Conservation (phyloP, 2,888 invertebrate genomes). For the Nomada ferruginata region DNA sequence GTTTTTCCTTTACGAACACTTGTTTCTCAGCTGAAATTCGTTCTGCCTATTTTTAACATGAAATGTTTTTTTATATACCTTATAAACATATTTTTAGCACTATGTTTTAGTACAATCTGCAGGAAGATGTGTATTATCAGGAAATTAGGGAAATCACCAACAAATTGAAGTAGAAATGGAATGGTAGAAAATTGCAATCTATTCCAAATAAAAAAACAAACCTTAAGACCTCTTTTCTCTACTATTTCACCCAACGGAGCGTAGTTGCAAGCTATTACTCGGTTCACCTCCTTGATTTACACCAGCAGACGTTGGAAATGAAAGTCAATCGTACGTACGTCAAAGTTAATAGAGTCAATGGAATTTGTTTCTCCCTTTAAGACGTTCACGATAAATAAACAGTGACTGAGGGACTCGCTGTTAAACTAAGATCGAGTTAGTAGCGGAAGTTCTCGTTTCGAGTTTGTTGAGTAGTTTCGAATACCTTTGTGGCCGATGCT, state of each 20-base stretch:
- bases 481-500: background rate
- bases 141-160: too few relatives aligned
- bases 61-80: too few relatives aligned
- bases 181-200: background rate
- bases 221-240: background rate
- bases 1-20: too few relatives aligned
- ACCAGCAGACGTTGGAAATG: constrained; percentile 8
- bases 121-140: too few relatives aligned
- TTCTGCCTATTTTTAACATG: too few relatives aligned
- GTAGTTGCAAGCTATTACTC: background rate
- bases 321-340: background rate
- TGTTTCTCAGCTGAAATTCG: too few relatives aligned
- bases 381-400: constrained; percentile 20
- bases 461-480: constrained; percentile 4
- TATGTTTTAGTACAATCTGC: too few relatives aligned
- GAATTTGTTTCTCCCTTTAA: background rate
- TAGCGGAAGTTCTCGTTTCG: background rate
- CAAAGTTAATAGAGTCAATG: background rate
- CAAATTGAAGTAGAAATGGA: background rate
- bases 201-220: background rate
- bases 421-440: background rate
- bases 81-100: too few relatives aligned
- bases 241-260: background rate
- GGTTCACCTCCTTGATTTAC: constrained; percentile 26
- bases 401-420: background rate